Evolutionary conservation across 1,140 invertebrate species (phyloP).

Genomic region (Aleiodes sp.): DNA sequence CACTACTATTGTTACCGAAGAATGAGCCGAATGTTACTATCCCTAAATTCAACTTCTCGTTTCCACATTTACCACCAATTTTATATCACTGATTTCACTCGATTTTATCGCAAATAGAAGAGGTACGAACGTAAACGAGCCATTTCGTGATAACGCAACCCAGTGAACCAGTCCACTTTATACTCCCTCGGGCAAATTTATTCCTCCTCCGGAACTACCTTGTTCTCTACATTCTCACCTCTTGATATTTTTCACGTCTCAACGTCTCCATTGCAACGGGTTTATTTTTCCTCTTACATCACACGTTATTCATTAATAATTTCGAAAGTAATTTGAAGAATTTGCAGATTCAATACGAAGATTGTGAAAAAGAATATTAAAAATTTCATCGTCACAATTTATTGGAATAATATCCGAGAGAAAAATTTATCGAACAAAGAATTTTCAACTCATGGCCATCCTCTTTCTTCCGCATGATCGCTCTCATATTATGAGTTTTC

Average conservation of each 20-base stretch:
- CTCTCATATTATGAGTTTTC: too few relatives aligned
- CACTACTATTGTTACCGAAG: neutral
- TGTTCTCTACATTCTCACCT: neutral
- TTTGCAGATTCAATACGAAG: too few relatives aligned
- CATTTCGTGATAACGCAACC: constrained; percentile 10
- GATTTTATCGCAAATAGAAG: neutral
- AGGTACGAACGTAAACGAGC: neutral
- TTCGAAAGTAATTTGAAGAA: too few relatives aligned
- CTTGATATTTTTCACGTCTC: neutral
- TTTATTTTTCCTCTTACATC: too few relatives aligned
- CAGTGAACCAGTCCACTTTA: constrained; percentile 2
- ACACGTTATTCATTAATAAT: neutral
- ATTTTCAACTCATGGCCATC: too few relatives aligned
- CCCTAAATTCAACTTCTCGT: neutral
- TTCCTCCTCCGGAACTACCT: neutral
- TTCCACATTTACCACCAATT: constrained; percentile 11
- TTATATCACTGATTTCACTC: neutral
- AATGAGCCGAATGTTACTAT: neutral
- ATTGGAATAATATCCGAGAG: too few relatives aligned
- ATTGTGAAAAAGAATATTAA: too few relatives aligned
- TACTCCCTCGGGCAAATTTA: neutral
- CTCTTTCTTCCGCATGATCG: too few relatives aligned
- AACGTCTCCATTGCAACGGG: too few relatives aligned
- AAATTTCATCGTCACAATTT: too few relatives aligned
- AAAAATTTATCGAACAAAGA: too few relatives aligned